Base-by-base conservation (phyloP, 1,140 invertebrate genomes). In the Fragariocoptes setiger region DNA sequence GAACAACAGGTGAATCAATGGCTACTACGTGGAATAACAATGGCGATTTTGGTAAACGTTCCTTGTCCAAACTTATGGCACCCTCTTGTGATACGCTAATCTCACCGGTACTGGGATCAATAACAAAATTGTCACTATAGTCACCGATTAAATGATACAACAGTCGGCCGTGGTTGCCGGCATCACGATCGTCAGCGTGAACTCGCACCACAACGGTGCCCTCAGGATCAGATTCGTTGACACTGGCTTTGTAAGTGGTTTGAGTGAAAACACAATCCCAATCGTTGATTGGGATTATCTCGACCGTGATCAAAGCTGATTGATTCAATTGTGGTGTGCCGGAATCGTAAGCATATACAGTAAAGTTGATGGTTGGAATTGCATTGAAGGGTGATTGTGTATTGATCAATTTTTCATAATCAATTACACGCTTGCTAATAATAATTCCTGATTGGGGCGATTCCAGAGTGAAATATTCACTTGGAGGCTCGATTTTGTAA, bases 291-390 rank as follows among this genome's bases (percentile, higher is more conserved):
- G 25, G 25, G 8, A 31, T 8, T 8, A 31, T 31, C 25, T 31
- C 25, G 8, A 31, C 25, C 8, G 25, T 31, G n/a, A 31, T n/a
- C 25, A 31, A 8, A 8, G 25, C 25, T n/a, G 8, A 8, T 31
- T 76, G 77, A 47, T 70, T 76, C 2, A 86, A 61, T 13, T 79
- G 76, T 3, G 80, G 80, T 5, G 14, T 75, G 2, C 63, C 82
- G 2, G 74, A 71, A 55, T 94, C 86, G 13, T 74, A 65, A 1
- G 83, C 85, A 55, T 83, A 71, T 35, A 92, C 69, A 0, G 80
- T 86, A 15, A 94, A 60, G 43, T 40, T 43, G 25, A 31, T 31
- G 25, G n/a, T 8, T 8, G 8, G 8, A 12, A 37, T n/a, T 8
- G 25, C 25, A 8, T 8, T 31, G 8, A 31, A 8, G 8, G n/a